Percentiles rank a stretch among this genome's conserved stretches.
These are phyloP conservation scores for Nasalis larvatus DNA, from an alignment of 2,113 vertebrate species.

Conservation along the genomic window DNA sequence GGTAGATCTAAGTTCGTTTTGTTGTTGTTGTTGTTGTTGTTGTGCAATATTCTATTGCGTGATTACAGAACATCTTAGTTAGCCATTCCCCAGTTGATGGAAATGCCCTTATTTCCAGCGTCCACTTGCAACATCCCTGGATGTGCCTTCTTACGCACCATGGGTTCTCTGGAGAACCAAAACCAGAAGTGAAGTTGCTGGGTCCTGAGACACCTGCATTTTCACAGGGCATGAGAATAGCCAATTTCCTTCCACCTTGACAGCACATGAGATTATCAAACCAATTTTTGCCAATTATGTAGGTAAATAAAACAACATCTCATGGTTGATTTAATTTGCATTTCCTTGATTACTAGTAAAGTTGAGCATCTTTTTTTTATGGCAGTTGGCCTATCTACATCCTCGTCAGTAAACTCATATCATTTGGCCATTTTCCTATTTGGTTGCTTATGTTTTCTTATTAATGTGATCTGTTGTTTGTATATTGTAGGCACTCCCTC, in stretches of 20 bases:
- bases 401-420: background rate
- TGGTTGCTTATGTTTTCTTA: background rate
- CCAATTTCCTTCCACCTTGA: background rate
- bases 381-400: background rate
- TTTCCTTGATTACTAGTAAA: background rate
- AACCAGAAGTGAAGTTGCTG: too few relatives aligned
- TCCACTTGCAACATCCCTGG: background rate
- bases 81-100: background rate
- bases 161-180: background rate
- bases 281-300: background rate
- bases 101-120: accelerated
- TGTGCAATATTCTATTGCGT: background rate
- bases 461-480: background rate
- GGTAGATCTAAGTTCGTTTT: background rate
- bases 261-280: background rate
- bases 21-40: background rate
- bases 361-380: background rate
- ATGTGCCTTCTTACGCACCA: accelerated
- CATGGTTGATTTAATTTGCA: background rate
- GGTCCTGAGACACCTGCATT: accelerated
- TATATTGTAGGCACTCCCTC: background rate
- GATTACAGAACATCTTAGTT: too few relatives aligned
- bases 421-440: background rate
- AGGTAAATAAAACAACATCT: background rate
- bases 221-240: accelerated